Evolutionary conservation across 2,888 invertebrate species (phyloP), one percentile per base, ranked within the genome.

Genomic region (Anticlea derivata): DNA sequence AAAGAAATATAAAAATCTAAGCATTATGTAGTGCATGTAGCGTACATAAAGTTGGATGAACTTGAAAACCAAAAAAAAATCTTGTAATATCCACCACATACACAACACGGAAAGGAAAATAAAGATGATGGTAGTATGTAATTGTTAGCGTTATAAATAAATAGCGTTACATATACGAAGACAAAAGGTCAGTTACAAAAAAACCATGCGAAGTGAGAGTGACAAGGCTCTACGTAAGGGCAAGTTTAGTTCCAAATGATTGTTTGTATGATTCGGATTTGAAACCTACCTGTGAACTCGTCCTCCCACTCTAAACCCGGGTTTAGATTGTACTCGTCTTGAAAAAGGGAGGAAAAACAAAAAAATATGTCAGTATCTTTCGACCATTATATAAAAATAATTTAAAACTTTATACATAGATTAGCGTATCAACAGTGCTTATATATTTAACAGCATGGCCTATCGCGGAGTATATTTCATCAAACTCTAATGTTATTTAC

Each of bases 301-400:
- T 98, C 98, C 95, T 98, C 98, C 98, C 98, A 98, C 94, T 98
- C 98, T 97, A 98, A 97, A 96, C 97, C 97, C 94, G 97, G 97
- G 95, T 97, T 97, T 95, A 97, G 97, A 97, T 97, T 97, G 97
- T 97, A 97, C 94, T 97, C 97, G 95, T 97, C 97, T 97, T 96
- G 95, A 96, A 95, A 94, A 92, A 91, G 92, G 92, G 92, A 92
- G 86, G 90, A 89, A 88, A 84, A 86, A 88, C 80, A 89, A 86
- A 86, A 75, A 86, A 81, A 78, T 83, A 90, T 88, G 88, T 91
- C 91, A 91, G 91, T 91, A 91, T 89, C 77, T 86, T 83, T 86
- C 80, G 83, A 86, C 83, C 80, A 85, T 81, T 73, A 72, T 69
- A 70, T 64, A 66, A 61, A 65, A 60, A 56, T 61, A 71, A 74